Base-by-base conservation (phyloP, 2,113 vertebrate genomes). In the Varanus komodoensis region DNA sequence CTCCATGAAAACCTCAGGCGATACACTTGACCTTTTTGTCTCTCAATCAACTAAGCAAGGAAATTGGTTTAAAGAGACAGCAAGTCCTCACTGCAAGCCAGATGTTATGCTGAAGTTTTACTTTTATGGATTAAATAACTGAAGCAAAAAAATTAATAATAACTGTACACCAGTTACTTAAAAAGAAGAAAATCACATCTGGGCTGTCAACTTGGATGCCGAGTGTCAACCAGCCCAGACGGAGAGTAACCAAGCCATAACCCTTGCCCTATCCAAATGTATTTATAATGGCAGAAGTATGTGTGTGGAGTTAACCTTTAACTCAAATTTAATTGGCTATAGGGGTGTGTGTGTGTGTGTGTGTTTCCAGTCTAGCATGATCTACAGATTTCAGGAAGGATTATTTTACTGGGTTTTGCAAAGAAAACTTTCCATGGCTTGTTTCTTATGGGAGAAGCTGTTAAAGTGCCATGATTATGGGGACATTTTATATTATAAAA, bases 41-140 rank as follows among this genome's bases (percentile, higher is more conserved):
- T 92, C 87, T 95, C 93, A 94, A 89, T 91, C 94, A 93, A 93
- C 92, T 77, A 93, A 91, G 90, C 88, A 79, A 92, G 93, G 92
- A 93, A 93, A 93, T 90, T 93, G 85, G 90, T 77, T 89, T 92
- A 91, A 95, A 95, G 92, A 94, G 93, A 79, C 81, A 92, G 61
- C 64, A 92, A 80, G 73, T 83, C 34, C 81, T 48, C 88, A 79
- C 91, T 86, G 92, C 91, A 93, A 96, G 92, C 93, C 95, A 95
- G 64, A 93, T 91, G 86, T 78, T 95, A 86, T 82, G 88, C 27
- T 77, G 93, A 91, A 90, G 21, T 64, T 91, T 57, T 91, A 11
- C 89, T 94, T 93, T 89, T 93, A 71, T 92, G 74, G 27, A 8
- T 86, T 92, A 94, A 95, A 92, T 79, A 68, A 92, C 50, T 81